Base-by-base conservation (phyloP, 1,140 invertebrate genomes). In the Lycorma delicatula region DNA sequence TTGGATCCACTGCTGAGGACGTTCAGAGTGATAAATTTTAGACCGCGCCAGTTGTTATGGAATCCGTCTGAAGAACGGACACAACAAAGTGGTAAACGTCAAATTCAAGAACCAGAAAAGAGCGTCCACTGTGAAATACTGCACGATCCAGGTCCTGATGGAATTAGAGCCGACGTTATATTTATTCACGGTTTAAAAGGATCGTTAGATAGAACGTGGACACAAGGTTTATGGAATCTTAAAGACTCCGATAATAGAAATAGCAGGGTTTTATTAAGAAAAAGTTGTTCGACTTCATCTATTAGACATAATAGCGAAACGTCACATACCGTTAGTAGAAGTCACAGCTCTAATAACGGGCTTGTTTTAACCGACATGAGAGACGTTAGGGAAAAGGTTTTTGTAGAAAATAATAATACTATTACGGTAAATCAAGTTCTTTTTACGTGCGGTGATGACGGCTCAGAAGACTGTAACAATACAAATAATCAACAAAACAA, bases 121-220 rank as follows among this genome's bases (percentile, higher is more conserved):
- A 62, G 58, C 44, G 60, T 64, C 6, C 52, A 64, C 7, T 67
- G 66, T 48, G 63, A 67, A 22, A 58, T 67, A 4, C 59, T 67
- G 2, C 53, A 66, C 50, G 64, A 67, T 54, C 66, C 66, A 0
- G 64, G 64, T 16, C 44, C 55, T 1, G 55, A 57, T 4, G 36
- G 34, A 3, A 53, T 44, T 11, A 74, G 74, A 1, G 77, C 74
- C 2, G 79, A 81, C 60, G 72, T 81, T 13, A 74, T 81, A 3
- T 79, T 81, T n/a, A 73, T 81, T 18, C 79, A 81, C 59, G 79
- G 79, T 0, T 69, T 81, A 5, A 78, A 79, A 57, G 79, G 79
- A 1, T 79, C 78, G 5, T 58, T 79, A 31, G 68, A 72, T 1
- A 77, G 77, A 25, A 81, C 79, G 0, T 81, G 79, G 79, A 77